phyloP scores from a whole-genome alignment of 2,797 vertebrate genomes.

The Chaunax sp. region DNA sequence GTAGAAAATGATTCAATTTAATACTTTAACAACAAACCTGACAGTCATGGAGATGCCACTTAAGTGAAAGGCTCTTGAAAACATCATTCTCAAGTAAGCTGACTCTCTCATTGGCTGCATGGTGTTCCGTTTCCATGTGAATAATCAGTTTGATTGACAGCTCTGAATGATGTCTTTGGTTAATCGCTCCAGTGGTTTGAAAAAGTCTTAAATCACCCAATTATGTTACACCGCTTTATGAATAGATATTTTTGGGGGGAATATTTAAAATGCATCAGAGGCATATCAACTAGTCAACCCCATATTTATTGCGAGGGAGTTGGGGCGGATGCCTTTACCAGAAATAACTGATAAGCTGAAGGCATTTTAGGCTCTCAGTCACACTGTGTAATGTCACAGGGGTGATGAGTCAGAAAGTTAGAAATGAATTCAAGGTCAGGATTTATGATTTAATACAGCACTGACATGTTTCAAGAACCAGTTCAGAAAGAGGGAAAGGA shows the following conservation, averaged over 20 bases:
- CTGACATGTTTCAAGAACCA: constrained; percentile 38
- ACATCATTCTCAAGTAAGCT: constrained; percentile 59
- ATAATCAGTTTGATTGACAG: constrained; percentile 83
- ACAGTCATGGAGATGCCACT: constrained; percentile 59
- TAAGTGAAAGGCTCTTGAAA: constrained; percentile 57
- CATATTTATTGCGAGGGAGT: constrained; percentile 74
- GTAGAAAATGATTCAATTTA: constrained; percentile 36
- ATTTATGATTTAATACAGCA: constrained; percentile 50
- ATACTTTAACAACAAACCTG: constrained; percentile 43
- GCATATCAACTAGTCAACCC: constrained; percentile 78
- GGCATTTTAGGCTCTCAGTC: constrained; percentile 69
- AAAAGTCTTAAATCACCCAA: constrained; percentile 85
- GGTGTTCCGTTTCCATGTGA: constrained; percentile 78
- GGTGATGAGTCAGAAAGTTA: constrained; percentile 51
- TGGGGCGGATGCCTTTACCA: constrained; percentile 59
- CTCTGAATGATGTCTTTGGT: constrained; percentile 82
- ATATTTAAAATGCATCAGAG: constrained; percentile 77
- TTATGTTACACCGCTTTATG: constrained; percentile 76
- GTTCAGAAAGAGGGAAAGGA: constrained; percentile 30
- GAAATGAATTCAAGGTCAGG: constrained; percentile 69
- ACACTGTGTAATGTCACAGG: constrained; percentile 59
- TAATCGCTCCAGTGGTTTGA: constrained; percentile 83
- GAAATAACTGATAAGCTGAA: constrained; percentile 79
- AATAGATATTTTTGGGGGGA: constrained; percentile 77
- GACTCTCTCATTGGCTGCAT: constrained; percentile 55